Conservation (phyloP, 2,888 invertebrate species). For the Flexamia atlantica region DNA sequence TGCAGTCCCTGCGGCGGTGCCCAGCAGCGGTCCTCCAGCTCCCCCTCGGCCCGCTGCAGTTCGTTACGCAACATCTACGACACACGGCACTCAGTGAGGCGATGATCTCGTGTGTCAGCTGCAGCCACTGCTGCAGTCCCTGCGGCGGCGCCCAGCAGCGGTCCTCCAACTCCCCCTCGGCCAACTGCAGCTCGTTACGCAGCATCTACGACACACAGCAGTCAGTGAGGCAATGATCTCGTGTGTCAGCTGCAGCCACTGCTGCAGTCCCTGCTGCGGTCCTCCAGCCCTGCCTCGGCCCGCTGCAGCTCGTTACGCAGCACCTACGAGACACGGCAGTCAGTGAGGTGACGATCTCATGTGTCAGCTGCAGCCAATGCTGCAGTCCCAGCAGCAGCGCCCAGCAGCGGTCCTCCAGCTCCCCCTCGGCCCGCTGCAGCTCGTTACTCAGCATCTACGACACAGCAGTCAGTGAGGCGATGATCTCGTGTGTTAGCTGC, state of each 20-base stretch:
- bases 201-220: slow-evolving; percentile 89
- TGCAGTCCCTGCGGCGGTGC: slow-evolving; percentile 93
- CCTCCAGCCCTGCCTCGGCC: slow-evolving; percentile 94
- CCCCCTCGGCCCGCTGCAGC: slow-evolving; percentile 92
- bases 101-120: slow-evolving; percentile 97
- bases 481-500: slow-evolving; percentile 95
- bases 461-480: slow-evolving; percentile 81
- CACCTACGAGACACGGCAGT: slow-evolving; percentile 81
- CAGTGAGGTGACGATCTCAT: slow-evolving; percentile 94
- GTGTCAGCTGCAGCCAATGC: slow-evolving; percentile 96
- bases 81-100: slow-evolving; percentile 83
- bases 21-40: slow-evolving; percentile 94
- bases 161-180: slow-evolving; percentile 94
- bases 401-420: slow-evolving; percentile 94
- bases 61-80: slow-evolving; percentile 89
- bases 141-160: slow-evolving; percentile 93
- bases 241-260: slow-evolving; percentile 97
- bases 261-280: slow-evolving; percentile 92
- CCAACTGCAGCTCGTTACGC: slow-evolving; percentile 90
- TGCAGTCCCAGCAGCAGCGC: slow-evolving; percentile 93
- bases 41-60: slow-evolving; percentile 92
- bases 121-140: slow-evolving; percentile 96
- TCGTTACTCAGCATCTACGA: slow-evolving; percentile 85
- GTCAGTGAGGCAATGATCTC: slow-evolving; percentile 95
- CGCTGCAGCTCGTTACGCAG: slow-evolving; percentile 88